phyloP scores from a whole-genome alignment of 37 sponge, comb jelly and placozoan genomes.

The Chondrosia reniformis region DNA sequence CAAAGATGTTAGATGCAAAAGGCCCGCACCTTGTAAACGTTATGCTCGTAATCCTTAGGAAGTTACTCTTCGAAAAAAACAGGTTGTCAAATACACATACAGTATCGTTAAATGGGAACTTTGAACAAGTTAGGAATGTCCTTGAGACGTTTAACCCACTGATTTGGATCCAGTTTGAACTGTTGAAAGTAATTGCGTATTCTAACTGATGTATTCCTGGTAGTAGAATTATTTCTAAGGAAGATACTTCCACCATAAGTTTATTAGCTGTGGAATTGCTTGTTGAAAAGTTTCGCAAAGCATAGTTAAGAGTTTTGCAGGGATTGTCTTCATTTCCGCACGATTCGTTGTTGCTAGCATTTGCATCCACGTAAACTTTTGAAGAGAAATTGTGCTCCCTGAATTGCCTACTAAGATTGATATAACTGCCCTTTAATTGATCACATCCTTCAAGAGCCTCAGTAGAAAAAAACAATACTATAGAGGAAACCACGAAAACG shows the following conservation, averaged over 20 bases:
- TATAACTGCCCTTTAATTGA: not conserved
- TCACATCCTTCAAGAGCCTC: not conserved
- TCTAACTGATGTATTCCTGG: not conserved
- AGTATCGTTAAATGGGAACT: not conserved
- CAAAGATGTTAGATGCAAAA: conserved; percentile 17
- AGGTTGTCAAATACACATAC: not conserved
- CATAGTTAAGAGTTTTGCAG: conserved; percentile 17
- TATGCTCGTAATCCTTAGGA: conserved; percentile 28
- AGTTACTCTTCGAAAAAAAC: not conserved
- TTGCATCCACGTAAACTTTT: not conserved
- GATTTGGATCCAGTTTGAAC: not conserved
- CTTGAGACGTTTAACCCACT: not conserved
- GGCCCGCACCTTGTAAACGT: conserved; percentile 63
- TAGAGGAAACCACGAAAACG: not conserved
- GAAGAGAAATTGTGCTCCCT: not conserved
- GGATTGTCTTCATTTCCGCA: not conserved
- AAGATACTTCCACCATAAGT: not conserved
- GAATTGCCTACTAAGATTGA: not conserved
- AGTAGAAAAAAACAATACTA: not conserved
- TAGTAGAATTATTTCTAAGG: not conserved
- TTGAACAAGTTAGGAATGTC: not conserved
- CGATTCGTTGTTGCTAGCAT: not conserved
- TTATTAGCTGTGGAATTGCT: not conserved
- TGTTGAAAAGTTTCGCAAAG: not conserved
- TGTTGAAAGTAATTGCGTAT: not conserved